A percentile compares a stretch with the other conserved stretches of the same genome.
Evolutionary conservation across 1,140 invertebrate species (phyloP).

Genomic region (Bemisia tabaci): DNA sequence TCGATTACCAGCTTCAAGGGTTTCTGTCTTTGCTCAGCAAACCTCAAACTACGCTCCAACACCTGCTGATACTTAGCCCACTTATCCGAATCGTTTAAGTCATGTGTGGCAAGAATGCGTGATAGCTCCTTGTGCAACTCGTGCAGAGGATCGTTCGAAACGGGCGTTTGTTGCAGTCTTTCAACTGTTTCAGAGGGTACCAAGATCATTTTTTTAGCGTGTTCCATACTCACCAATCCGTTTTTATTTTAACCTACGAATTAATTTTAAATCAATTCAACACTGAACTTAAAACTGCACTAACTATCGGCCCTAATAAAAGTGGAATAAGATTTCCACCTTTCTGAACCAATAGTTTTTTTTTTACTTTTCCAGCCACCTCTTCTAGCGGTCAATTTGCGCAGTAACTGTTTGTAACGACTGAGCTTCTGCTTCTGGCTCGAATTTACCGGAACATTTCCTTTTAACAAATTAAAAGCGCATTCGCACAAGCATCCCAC

Average conservation of each 20-base stretch:
- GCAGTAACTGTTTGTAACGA: constrained; percentile 1
- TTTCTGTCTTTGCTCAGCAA: neutral
- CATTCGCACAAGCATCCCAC: constrained; percentile 7
- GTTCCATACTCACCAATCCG: constrained; percentile 11
- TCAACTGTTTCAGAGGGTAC: constrained; percentile 8
- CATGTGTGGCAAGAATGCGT: neutral
- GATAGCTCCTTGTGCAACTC: constrained; percentile 4
- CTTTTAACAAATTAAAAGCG: constrained; percentile 8
- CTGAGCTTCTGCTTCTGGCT: neutral
- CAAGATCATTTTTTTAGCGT: constrained; percentile 14
- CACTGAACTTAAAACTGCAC: neutral
- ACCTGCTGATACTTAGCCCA: constrained; percentile 7
- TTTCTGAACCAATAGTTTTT: constrained; percentile 8
- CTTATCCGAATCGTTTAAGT: constrained; percentile 4
- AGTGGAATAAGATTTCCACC: constrained; percentile 3
- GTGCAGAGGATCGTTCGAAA: neutral
- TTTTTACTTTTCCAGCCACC: constrained; percentile 10
- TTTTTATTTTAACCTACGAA: neutral
- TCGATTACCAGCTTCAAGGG: too few species aligned
- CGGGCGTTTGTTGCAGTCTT: neutral
- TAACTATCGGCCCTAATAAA: neutral
- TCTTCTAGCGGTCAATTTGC: constrained; percentile 3
- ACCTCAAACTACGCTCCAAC: neutral
- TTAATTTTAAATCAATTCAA: neutral
- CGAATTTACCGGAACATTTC: constrained; percentile 1